These are phyloP conservation scores for Cotesia chilonis DNA, from an alignment of 1,140 invertebrate genomes.

Conservation along the genomic window DNA sequence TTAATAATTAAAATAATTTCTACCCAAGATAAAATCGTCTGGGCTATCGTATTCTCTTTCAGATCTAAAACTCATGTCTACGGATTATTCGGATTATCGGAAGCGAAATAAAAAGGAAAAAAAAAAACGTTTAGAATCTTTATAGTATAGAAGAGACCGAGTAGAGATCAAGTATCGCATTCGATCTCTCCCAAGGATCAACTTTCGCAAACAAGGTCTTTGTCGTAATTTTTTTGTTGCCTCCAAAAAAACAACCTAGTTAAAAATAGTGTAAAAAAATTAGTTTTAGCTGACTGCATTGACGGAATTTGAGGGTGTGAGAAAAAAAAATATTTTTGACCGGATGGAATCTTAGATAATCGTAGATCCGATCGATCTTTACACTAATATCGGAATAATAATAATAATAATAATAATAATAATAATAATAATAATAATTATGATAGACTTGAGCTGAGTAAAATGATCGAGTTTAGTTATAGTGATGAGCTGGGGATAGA, in stretches of 20 bases:
- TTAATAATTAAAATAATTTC: too few relatives aligned
- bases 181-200: conserved; percentile 32
- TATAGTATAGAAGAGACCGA: neutral
- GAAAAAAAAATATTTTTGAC: too few relatives aligned
- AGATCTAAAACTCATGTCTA: conserved; percentile 18
- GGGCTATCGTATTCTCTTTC: neutral
- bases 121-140: conserved; percentile 10
- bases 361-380: too few relatives aligned
- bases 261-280: too few relatives aligned
- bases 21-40: neutral
- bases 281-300: too few relatives aligned
- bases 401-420: too few relatives aligned
- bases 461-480: neutral
- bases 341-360: too few relatives aligned
- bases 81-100: conserved; percentile 39
- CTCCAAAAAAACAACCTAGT: neutral
- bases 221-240: conserved; percentile 20
- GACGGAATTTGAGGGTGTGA: too few relatives aligned
- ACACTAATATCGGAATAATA: too few relatives aligned
- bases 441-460: neutral
- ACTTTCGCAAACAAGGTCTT: conserved; percentile 34
- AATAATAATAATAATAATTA: too few relatives aligned
- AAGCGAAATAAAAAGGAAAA: conserved; percentile 22
- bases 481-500: conserved; percentile 7
- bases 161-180: conserved; percentile 26